Base-by-base conservation (phyloP, 2,888 invertebrate species). In the Pandemis corylana region DNA sequence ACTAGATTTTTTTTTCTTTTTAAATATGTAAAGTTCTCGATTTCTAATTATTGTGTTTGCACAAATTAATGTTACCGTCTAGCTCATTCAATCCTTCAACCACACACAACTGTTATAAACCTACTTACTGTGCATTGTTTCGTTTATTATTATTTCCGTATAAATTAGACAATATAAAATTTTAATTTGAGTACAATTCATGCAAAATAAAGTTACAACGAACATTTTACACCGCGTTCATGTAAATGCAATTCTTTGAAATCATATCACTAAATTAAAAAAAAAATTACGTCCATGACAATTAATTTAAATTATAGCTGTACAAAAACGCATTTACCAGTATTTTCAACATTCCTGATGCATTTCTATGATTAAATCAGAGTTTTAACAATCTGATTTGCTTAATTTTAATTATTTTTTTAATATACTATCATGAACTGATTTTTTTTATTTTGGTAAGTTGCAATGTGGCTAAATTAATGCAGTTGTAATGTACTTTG, bases 241-340 rank as follows among this genome's bases (percentile, higher is more conserved):
- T 46, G 28, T 15, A 63, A 49, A 64, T 53, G 49, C 62, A 62
- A 59, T 64, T 42, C 7, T 56, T 68, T 51, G 20, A 69, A 75
- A 78, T 81, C 80, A 82, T 81, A 81, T 80, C 80, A 78, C 80
- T 77, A 74, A 72, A 71, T 46, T 44, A 12, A 12, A 46, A 12
- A 36, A 46, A 77, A 51, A 68, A 76, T 72, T 68, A 76, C 72
- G 77, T 76, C 80, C 84, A 83, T 84, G 82, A 84, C 83, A 81
- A 80, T 13, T 63, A 46, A 71, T 65, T 65, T 69, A 46, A 63
- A 69, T 51, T 64, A 49, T 71, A 75, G 46, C 44, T 71, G 36
- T 71, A 67, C n/a, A 28, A 28, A 59, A 28, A 59, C 61, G 72
- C 73, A 73, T 75, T 73, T 66, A 53, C 41, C 62, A 70, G 74